These are phyloP conservation scores for Gryon sp. DNA, from an alignment of 1,140 invertebrate species.

Conservation along the genomic window DNA sequence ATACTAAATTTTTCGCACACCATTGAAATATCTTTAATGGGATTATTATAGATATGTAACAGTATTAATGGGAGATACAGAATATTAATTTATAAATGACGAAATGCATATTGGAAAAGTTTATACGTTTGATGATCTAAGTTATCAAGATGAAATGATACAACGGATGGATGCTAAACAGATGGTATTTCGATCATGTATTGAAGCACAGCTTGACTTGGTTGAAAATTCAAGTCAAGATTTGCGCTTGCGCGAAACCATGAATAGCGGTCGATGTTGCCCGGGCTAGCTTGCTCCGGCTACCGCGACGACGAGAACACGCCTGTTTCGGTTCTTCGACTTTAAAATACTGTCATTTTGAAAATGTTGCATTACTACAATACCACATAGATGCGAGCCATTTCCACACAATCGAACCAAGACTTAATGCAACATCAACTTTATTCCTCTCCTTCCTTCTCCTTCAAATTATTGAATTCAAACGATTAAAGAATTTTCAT, in stretches of 20 bases:
- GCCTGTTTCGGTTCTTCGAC: constrained; percentile 63
- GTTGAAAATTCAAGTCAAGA: constrained; percentile 69
- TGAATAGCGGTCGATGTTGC: constrained; percentile 77
- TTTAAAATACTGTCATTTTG: constrained; percentile 68
- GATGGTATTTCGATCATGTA: constrained; percentile 71
- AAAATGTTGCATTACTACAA: constrained; percentile 50
- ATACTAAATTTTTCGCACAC: too few relatives aligned
- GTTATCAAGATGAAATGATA: constrained; percentile 45
- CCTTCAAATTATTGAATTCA: constrained; percentile 8
- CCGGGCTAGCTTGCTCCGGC: constrained; percentile 73
- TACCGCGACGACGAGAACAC: constrained; percentile 60
- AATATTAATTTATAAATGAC: too few relatives aligned
- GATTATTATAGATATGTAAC: too few relatives aligned
- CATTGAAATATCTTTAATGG: too few relatives aligned
- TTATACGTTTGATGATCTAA: constrained; percentile 3
- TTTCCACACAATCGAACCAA: constrained; percentile 25
- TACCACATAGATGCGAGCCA: constrained; percentile 33
- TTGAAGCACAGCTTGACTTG: constrained; percentile 71
- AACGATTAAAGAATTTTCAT: not conserved
- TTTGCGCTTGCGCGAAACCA: constrained; percentile 72
- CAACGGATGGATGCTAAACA: constrained; percentile 49
- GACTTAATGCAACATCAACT: not conserved
- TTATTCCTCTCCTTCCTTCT: not conserved
- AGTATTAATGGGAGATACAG: too few relatives aligned
- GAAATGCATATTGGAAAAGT: too few relatives aligned